These are phyloP conservation scores for Amblyopsis rosae DNA, from an alignment of 2,113 vertebrate genomes.

Conservation along the genomic window DNA sequence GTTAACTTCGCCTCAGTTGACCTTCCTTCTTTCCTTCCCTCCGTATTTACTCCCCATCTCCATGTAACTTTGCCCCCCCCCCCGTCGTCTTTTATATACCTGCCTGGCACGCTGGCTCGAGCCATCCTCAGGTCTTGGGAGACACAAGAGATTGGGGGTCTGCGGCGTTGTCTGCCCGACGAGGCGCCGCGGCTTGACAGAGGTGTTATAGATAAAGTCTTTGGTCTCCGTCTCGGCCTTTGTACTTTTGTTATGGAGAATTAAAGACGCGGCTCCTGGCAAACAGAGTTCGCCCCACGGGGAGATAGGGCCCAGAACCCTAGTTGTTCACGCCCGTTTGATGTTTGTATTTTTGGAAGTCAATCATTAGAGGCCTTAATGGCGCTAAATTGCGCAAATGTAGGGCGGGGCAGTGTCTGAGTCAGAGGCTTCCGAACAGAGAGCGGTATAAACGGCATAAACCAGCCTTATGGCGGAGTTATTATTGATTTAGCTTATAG, in stretches of 20 bases:
- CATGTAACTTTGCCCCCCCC: slow-evolving; percentile 28
- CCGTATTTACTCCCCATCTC: slow-evolving; percentile 2
- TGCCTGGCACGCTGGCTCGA: slow-evolving; percentile 21
- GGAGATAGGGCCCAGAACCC: slow-evolving; percentile 61
- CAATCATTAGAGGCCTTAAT: slow-evolving; percentile 68
- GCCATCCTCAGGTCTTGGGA: slow-evolving; percentile 51
- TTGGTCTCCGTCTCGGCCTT: slow-evolving; percentile 67
- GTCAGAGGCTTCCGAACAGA: neutral
- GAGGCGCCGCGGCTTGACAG: slow-evolving; percentile 64
- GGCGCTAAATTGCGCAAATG: slow-evolving; percentile 26
- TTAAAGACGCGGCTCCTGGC: slow-evolving; percentile 53
- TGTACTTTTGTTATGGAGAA: slow-evolving; percentile 76
- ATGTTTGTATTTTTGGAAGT: slow-evolving; percentile 75
- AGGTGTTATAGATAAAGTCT: slow-evolving; percentile 60
- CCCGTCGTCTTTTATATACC: slow-evolving; percentile 40
- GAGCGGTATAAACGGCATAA: neutral
- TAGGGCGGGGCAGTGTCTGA: neutral
- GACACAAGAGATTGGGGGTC: slow-evolving; percentile 44
- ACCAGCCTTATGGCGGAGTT: neutral
- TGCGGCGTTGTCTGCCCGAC: slow-evolving; percentile 34
- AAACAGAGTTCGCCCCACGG: slow-evolving; percentile 48
- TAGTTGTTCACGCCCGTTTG: slow-evolving; percentile 67
- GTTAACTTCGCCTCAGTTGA: slow-evolving; percentile 51
- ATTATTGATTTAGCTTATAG: slow-evolving; percentile 7
- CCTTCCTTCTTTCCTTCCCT: neutral